These are phyloP conservation scores for Blera fallax DNA, from an alignment of 2,888 invertebrate species.

Conservation along the genomic window DNA sequence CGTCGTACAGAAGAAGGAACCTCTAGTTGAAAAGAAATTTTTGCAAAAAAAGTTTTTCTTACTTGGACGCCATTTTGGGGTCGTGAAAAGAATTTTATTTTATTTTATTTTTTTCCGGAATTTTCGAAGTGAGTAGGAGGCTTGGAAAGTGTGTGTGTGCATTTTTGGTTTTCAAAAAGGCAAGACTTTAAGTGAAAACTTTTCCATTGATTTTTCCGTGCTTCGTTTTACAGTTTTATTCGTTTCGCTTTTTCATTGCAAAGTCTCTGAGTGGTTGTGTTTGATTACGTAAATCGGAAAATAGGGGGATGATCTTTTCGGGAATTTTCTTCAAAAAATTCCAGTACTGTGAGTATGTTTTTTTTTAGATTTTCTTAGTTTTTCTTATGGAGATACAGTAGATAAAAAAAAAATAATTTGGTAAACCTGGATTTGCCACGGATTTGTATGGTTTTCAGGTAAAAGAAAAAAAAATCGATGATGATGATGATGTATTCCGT, in stretches of 20 bases:
- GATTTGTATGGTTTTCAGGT: background rate
- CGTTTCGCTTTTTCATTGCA: background rate
- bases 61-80: conserved; percentile 39
- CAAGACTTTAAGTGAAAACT: background rate
- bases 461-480: conserved; percentile 1
- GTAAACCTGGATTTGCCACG: background rate
- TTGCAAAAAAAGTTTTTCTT: background rate
- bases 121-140: conserved; percentile 28
- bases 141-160: background rate
- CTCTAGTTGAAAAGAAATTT: background rate
- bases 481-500: background rate
- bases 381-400: background rate
- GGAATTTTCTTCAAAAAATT: conserved; percentile 10
- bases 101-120: background rate
- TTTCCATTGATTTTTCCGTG: conserved; percentile 33
- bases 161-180: background rate
- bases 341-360: conserved; percentile 26
- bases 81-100: conserved; percentile 8
- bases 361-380: background rate
- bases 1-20: conserved; percentile 18
- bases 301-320: conserved; percentile 40
- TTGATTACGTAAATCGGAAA: conserved; percentile 30
- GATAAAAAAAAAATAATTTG: background rate
- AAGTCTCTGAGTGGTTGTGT: background rate
- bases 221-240: background rate